Conservation (phyloP, 1,140 invertebrate genomes). For the Thalassaphorura encarpata region DNA sequence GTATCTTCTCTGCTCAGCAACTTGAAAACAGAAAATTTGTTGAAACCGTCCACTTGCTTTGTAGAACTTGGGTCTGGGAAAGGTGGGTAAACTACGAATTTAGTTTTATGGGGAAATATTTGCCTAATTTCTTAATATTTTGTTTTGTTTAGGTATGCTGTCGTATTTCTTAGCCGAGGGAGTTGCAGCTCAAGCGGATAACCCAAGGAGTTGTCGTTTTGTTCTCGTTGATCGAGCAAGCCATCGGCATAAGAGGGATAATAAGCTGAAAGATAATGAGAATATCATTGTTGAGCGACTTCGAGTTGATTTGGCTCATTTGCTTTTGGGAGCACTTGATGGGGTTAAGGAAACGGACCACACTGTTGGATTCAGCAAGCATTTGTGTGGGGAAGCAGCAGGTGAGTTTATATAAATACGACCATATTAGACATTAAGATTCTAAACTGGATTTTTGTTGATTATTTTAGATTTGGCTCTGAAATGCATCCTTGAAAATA, state of each 20-base stretch:
- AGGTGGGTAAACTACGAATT: slow-evolving; percentile 43
- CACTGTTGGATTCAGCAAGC: slow-evolving; percentile 68
- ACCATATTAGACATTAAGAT: not conserved
- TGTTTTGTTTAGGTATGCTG: slow-evolving; percentile 47
- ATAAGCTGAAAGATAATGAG: slow-evolving; percentile 50
- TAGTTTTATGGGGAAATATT: not conserved
- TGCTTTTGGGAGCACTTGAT: slow-evolving; percentile 50
- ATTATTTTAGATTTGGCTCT: slow-evolving; percentile 52
- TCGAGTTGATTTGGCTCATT: slow-evolving; percentile 60
- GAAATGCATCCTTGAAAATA: slow-evolving; percentile 47
- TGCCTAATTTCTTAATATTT: not conserved
- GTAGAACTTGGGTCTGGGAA: slow-evolving; percentile 82
- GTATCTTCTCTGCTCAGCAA: slow-evolving; percentile 55
- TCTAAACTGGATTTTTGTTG: too few relatives aligned
- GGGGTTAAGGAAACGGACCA: slow-evolving; percentile 40
- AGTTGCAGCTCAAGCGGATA: slow-evolving; percentile 33
- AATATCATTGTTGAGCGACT: slow-evolving; percentile 47
- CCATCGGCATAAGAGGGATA: slow-evolving; percentile 69
- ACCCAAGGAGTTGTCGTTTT: too few relatives aligned
- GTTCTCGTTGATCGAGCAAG: slow-evolving; percentile 64
- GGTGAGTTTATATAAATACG: slow-evolving; percentile 42
- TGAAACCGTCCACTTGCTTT: slow-evolving; percentile 52
- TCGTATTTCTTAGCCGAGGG: slow-evolving; percentile 58
- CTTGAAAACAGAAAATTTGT: slow-evolving; percentile 46
- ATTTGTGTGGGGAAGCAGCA: slow-evolving; percentile 73